Base-by-base conservation (phyloP, 2,113 vertebrate genomes). In the Callipepla squamata region DNA sequence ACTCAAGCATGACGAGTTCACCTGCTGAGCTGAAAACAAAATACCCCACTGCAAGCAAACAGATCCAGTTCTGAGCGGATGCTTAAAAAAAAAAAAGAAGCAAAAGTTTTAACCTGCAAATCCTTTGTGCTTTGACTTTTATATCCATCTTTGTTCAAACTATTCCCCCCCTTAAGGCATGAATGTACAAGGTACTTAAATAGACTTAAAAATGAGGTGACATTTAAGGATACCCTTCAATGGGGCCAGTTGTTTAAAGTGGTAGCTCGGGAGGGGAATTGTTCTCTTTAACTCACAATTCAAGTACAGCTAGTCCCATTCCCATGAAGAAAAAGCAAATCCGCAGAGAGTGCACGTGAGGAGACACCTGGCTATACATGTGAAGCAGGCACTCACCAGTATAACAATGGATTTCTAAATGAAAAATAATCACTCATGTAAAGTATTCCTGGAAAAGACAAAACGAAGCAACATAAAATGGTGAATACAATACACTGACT, bases 1-100 rank as follows among this genome's bases (percentile, higher is more conserved):
- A 91, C 89, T 92, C 87, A 83, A 96, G 81, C 91, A 95, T 82
- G 92, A 93, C 75, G 67, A 95, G 84, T 91, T 93, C 87, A 85
- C 81, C 89, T 74, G 89, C 83, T 82, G 94, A 91, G 75, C 2
- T 85, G 75, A 87, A 94, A 92, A 89, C 88, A n/a, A 83, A 96
- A 91, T 82, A 96, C 67, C 76, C 63, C 6, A 59, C 69, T 96
- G 90, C 89, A 82, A 79, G 78, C 53, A 92, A 96, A 91, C 14
- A 50, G 66, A 89, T 89, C 58, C 70, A 91, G 92, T 85, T 89
- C 82, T 91, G 67, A 91, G 84, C 2, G 7, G 50, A 89, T 51
- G 67, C 76, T 77, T 21, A 87, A 89, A 89, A 87, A 69, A 48
- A 1, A 7, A 85, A 87, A 92, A n/a, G 65, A 48, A 1, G 58